A percentile compares a stretch with the other conserved stretches of the same genome.
phyloP scores from a whole-genome alignment of 2,113 vertebrate species.

The Lanius ludovicianus region DNA sequence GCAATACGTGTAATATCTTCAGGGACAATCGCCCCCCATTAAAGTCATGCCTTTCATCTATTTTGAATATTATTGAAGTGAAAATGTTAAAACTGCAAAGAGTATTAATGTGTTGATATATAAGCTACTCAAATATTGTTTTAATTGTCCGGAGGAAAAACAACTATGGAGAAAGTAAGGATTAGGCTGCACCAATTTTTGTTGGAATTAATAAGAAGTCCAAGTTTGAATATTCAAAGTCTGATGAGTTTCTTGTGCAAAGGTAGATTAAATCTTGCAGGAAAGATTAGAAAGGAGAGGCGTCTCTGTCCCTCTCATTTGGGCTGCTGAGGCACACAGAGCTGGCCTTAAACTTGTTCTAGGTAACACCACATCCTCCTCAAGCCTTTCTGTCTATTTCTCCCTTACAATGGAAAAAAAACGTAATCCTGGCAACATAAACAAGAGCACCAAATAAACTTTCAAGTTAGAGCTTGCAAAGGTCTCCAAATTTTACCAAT shows the following conservation, averaged over 20 bases:
- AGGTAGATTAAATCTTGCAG: not conserved
- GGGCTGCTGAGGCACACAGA: not conserved
- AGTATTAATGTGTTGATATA: not conserved
- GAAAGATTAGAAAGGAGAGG: not conserved
- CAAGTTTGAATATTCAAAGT: not conserved
- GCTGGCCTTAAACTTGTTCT: not conserved
- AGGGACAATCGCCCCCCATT: not conserved
- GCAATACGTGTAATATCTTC: not conserved
- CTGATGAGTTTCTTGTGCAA: not conserved
- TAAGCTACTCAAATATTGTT: not conserved
- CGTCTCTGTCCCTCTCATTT: not conserved
- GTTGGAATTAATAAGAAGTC: not conserved
- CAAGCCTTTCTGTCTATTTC: not conserved
- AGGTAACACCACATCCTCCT: not conserved
- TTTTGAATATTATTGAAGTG: not conserved
- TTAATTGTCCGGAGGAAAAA: not conserved
- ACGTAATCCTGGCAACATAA: not conserved
- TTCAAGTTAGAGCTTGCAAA: not conserved
- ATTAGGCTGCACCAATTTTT: not conserved
- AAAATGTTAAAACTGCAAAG: not conserved
- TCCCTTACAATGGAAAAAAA: not conserved
- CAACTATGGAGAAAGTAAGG: not conserved
- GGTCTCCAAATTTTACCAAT: rapidly evolving
- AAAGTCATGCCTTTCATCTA: not conserved
- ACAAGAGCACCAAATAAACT: not conserved